Evolutionary conservation across 2,888 invertebrate genomes (phyloP), one percentile per base, ranked within the genome.

Genomic region (Mythimna pallens): DNA sequence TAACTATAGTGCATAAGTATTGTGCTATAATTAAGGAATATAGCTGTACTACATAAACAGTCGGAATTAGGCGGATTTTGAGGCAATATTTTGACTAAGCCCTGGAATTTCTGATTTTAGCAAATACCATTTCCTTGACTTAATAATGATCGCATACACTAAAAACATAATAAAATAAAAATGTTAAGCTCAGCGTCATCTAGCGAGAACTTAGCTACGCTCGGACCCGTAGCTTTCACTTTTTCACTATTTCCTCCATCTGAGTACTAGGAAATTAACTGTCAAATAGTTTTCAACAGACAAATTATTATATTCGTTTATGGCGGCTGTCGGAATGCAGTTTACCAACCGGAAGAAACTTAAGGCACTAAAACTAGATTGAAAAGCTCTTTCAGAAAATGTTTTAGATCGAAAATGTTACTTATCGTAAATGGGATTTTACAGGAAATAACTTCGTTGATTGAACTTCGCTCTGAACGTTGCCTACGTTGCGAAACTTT

Each of bases 291-390:
- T 30, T 30, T 30, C 30, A 30, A 30, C 3, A 2, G 30, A 30
- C 30, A 30, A 30, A 30, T 30, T 30, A 30, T 30, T 30, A 30
- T 30, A 30, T 30, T 3, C 30, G 30, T 30, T 30, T 30, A 30
- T 30, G 30, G 0, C 30, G 30, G 30, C 30, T 30, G 30, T 30
- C 30, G 30, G 30, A 50, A 14, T 68, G 25, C 20, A 67, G 22
- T 68, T 36, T 22, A 34, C 14, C 50, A 52, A 47, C 47, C 47
- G 50, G 50, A n/a, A n/a, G 2, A 52, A 66, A 22, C 65, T 65
- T 17, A 14, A 64, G 9, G 8, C 5, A 7, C 17, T 17, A 12
- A 8, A 55, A 36, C 17, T 17, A 7, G 1, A 55, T 65, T 52
- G 59, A 22, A 22, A 14, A 0, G 9, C 9, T 40, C 25, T n/a